Evolutionary conservation across 2,888 invertebrate genomes (phyloP).

Genomic region (Rotaria socialis): DNA sequence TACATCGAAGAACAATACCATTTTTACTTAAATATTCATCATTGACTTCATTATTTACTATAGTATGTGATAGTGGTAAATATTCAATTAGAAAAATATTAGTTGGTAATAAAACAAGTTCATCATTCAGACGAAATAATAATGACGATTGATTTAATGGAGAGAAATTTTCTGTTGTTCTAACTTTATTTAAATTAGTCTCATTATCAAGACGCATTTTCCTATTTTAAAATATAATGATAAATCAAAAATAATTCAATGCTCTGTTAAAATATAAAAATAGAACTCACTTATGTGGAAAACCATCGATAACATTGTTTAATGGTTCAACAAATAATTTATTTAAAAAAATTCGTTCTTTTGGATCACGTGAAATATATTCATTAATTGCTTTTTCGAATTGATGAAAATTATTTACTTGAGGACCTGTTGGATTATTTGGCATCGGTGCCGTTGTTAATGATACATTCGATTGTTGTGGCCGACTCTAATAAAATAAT

Average conservation of each 20-base stretch:
- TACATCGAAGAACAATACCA: neutral
- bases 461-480: neutral
- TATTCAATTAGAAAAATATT: neutral
- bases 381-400: neutral
- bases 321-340: constrained; percentile 8
- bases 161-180: neutral
- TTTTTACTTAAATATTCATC: neutral
- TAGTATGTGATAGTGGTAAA: neutral
- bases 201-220: neutral
- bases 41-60: neutral
- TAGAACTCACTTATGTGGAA: constrained; percentile 9
- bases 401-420: neutral
- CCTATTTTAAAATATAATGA: neutral
- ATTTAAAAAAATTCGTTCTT: neutral
- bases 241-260: neutral
- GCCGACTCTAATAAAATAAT: neutral
- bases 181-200: neutral
- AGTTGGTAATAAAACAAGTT: neutral
- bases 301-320: neutral
- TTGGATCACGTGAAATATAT: neutral
- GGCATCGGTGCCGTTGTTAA: neutral
- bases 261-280: neutral
- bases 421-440: neutral
- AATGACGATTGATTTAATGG: neutral
- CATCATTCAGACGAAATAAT: neutral